A percentile compares a stretch with the other conserved stretches of the same genome.
Conservation (phyloP, 2,888 invertebrate species). For the Baronia brevicornis region DNA sequence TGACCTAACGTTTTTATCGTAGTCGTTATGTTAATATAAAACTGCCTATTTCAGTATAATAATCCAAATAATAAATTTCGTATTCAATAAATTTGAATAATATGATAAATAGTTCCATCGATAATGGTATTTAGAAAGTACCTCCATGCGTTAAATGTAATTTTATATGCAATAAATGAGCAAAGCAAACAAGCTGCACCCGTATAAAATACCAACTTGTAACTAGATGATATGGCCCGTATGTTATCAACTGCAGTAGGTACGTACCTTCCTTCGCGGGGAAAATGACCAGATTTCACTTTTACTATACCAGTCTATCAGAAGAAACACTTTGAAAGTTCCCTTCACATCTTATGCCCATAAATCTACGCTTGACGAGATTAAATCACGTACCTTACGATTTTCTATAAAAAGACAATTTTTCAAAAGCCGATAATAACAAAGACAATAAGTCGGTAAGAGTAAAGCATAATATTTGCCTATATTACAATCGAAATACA, state of each 20-base stretch:
- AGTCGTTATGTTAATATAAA: too few relatives aligned
- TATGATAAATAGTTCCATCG: conserved; percentile 5
- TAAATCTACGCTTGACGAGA: too few relatives aligned
- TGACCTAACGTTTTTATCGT: too few relatives aligned
- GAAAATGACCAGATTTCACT: conserved; percentile 13
- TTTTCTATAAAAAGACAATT: too few relatives aligned
- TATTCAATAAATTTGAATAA: too few relatives aligned
- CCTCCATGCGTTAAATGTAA: conserved; percentile 4
- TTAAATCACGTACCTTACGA: too few relatives aligned
- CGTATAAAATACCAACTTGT: conserved; percentile 36
- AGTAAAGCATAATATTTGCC: too few relatives aligned
- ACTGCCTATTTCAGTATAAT: too few relatives aligned
- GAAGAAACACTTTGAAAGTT: conserved; percentile 10
- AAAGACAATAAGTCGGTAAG: too few relatives aligned
- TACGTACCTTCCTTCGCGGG: conserved; percentile 7
- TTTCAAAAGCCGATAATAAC: too few relatives aligned
- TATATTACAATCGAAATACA: too few relatives aligned
- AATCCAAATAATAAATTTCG: too few relatives aligned
- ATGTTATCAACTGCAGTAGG: conserved; percentile 29
- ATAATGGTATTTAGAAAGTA: conserved; percentile 14
- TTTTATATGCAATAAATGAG: conserved; percentile 31
- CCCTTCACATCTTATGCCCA: neutral
- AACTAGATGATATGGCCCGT: conserved; percentile 55
- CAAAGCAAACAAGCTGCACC: conserved; percentile 33
- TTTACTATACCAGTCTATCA: conserved; percentile 11